Conservation (phyloP, 2,113 vertebrate genomes). For the Sinocyclocheilus grahami region DNA sequence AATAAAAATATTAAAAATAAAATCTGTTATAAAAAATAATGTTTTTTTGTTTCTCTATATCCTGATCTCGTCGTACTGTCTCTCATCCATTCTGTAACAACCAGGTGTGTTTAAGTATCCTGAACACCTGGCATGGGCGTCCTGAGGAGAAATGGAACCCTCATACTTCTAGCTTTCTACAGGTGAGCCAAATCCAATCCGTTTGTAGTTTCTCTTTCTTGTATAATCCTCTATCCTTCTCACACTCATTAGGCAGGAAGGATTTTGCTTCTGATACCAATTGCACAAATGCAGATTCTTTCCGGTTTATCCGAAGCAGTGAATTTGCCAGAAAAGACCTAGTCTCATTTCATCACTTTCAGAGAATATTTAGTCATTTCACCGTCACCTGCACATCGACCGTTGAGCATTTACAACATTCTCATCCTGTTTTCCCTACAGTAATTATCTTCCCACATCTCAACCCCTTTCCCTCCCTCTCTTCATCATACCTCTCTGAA, state of each 20-base stretch:
- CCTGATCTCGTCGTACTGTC: neutral
- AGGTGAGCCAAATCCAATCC: constrained; percentile 76
- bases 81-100: neutral
- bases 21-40: neutral
- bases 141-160: constrained; percentile 99
- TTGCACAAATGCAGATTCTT: neutral
- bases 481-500: neutral
- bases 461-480: neutral
- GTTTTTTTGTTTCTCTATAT: neutral
- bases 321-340: neutral
- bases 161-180: constrained; percentile 98
- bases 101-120: constrained; percentile 99
- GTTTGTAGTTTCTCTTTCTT: constrained; percentile 1
- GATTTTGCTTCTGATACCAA: neutral
- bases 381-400: neutral
- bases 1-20: too few relatives aligned
- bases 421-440: neutral
- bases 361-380: constrained; percentile 38
- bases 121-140: constrained; percentile 98
- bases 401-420: neutral
- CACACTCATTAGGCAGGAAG: neutral
- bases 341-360: constrained; percentile 4
- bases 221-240: constrained; percentile 14
- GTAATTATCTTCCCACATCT: constrained; percentile 27
- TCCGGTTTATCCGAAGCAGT: neutral